Evolutionary conservation across 2,888 invertebrate genomes (phyloP), one percentile per base, ranked within the genome.

Genomic region (Lasioglossum oenotherae): DNA sequence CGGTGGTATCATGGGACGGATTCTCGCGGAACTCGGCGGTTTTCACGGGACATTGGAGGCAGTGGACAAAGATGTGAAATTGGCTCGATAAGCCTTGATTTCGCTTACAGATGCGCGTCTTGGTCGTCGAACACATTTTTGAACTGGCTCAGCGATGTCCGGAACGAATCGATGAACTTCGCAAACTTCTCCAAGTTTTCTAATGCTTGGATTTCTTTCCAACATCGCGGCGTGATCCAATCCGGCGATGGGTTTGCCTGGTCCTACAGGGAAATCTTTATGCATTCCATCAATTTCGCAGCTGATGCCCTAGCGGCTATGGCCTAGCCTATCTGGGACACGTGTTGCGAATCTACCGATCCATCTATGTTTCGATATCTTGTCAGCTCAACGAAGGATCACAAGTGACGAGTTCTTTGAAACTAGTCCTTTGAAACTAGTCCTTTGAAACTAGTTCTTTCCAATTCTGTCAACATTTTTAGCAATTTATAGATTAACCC

Each of bases 141-240:
- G 95, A 97, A 98, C 88, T 96, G 95, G 5, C 92, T 91, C 16
- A 96, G 91, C 91, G 96, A 94, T 0, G 95, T 91, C 0, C 93
- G 87, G 93, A 98, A 98, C 23, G 96, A 96, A 0, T 95, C 91
- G 0, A 97, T 96, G 89, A 98, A 98, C 79, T 95, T 90, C 0
- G 95, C 90, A 94, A 98, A 97, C 1, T 96, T 96, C 0, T 96
- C 95, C 2, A 98, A 94, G 0, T 96, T 96, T 60, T 96, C 96
- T 80, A 98, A 95, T 64, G 98, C 96, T 90, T 97, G 96, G 91
- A 98, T 96, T 92, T 98, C 98, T 86, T 97, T 96, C 99, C 99
- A 99, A 92, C 98, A 96, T 82, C 97, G 97, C 0, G 96, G 95
- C 0, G 98, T 97, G 41, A 99, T 96, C 99, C 99, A 99, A 38